Base-by-base conservation (phyloP, 1,140 invertebrate species). In the Phortica variegata region DNA sequence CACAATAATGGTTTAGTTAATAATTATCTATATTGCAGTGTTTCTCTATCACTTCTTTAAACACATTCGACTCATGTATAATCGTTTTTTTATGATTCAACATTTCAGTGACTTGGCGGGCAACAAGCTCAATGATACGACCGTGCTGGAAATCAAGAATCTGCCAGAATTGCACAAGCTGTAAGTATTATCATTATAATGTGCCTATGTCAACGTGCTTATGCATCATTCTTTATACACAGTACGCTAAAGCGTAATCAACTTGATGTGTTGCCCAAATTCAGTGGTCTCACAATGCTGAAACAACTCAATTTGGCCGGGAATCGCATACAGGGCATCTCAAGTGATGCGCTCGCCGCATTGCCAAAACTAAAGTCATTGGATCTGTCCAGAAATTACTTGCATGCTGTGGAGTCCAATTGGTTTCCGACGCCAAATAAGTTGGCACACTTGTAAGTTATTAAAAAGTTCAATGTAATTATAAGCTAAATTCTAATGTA, bases 271-370 rank as follows among this genome's bases (percentile, higher is more conserved):
- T 68, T 75, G 21, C 61, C 81, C 57, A 56, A 76, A 19, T 60
- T 75, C 19, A 37, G 40, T 2, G 61, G 58, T 0, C 53, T 73
- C 0, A 23, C 26, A 7, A 45, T 59, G 38, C 48, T 83, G 38
- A 77, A 79, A 50, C 78, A 81, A 61, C 53, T 83, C 13, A 79
- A 76, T 43, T 61, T 83, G 29, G 80, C 85, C 51, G 82, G 84
- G 56, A 90, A 90, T 76, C 78, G 77, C 34, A 87, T 90, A 58
- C 73, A 61, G 31, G 73, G 63, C 32, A 82, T 89, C 51, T 80
- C 82, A 48, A 75, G 78, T 19, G 79, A 76, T 8, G 80, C 81
- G 18, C 83, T 93, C 58, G 73, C 80, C 1, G 77, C 79, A 21
- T 81, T 92, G 40, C 77, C 80, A 0, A 74, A 79, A 17, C 75